Evolutionary conservation across 1,140 invertebrate genomes (phyloP).

Genomic region (Panagrolaimus sp.): DNA sequence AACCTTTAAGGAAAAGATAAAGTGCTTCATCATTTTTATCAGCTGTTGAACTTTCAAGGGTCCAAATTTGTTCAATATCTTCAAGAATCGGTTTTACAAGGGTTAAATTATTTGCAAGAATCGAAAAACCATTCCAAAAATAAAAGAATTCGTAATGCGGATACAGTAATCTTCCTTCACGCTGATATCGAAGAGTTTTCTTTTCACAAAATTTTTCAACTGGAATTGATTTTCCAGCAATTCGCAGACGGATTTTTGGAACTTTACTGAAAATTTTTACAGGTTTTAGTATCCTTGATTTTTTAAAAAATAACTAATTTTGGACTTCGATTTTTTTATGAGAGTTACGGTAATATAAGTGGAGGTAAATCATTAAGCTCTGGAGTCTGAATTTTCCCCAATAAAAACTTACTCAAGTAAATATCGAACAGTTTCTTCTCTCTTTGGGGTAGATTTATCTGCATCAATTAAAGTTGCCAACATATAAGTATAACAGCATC

Average conservation of each 20-base stretch:
- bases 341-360: too few relatives aligned
- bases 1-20: slow-evolving; percentile 73
- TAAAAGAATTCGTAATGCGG: slow-evolving; percentile 80
- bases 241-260: slow-evolving; percentile 76
- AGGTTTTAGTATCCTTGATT: too few relatives aligned
- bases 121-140: slow-evolving; percentile 85
- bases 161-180: slow-evolving; percentile 71
- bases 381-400: too few relatives aligned
- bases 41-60: slow-evolving; percentile 52
- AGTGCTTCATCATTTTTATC: slow-evolving; percentile 75
- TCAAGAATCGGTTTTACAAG: slow-evolving; percentile 64
- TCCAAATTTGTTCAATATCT: slow-evolving; percentile 63
- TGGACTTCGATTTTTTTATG: slow-evolving; percentile 38
- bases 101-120: slow-evolving; percentile 71
- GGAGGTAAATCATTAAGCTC: too few relatives aligned
- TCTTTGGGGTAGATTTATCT: slow-evolving; percentile 36
- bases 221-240: slow-evolving; percentile 89
- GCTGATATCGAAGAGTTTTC: slow-evolving; percentile 73
- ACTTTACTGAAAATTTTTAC: slow-evolving; percentile 68
- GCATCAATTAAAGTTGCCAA: slow-evolving; percentile 54
- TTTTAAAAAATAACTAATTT: background rate
- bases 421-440: slow-evolving; percentile 49
- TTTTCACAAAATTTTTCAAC: slow-evolving; percentile 90
- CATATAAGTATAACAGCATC: slow-evolving; percentile 46
- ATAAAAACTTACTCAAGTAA: slow-evolving; percentile 38